phyloP scores from a whole-genome alignment of 1,140 invertebrate genomes.

The Brachionus paranguensis region DNA sequence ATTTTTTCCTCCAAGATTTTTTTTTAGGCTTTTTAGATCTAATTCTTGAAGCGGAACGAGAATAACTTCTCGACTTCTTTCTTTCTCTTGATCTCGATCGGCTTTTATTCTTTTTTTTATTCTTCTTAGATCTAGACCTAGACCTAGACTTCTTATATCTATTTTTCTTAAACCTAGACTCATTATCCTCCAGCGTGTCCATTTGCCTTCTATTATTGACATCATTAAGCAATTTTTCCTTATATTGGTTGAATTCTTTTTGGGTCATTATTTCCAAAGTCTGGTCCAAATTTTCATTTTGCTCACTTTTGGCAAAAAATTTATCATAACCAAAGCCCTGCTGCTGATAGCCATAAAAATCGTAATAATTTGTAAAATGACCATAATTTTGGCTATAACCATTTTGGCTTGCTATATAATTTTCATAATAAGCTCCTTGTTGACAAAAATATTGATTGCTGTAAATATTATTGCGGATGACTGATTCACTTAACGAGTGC shows the following conservation, averaged over 20 bases:
- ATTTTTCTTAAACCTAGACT: neutral
- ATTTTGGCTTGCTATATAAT: neutral
- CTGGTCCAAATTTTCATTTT: neutral
- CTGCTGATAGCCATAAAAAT: neutral
- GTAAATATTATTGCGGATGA: neutral
- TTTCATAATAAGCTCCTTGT: neutral
- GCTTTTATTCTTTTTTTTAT: constrained; percentile 20
- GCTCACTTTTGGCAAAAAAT: neutral
- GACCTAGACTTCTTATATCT: neutral
- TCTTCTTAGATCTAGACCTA: neutral
- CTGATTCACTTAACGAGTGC: neutral
- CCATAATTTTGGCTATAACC: neutral
- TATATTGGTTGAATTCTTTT: constrained; percentile 14
- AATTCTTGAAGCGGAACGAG: neutral
- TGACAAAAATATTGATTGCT: neutral
- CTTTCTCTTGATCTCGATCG: neutral
- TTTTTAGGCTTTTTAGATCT: neutral
- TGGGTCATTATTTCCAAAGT: constrained; percentile 18
- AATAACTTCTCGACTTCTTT: neutral
- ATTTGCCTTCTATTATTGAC: neutral
- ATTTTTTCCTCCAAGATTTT: neutral
- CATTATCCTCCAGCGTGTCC: neutral
- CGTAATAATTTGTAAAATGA: neutral
- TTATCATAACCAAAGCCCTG: neutral
- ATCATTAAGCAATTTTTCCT: constrained; percentile 11